Conservation (phyloP, 2,888 invertebrate genomes). For the Orgyia antiqua region DNA sequence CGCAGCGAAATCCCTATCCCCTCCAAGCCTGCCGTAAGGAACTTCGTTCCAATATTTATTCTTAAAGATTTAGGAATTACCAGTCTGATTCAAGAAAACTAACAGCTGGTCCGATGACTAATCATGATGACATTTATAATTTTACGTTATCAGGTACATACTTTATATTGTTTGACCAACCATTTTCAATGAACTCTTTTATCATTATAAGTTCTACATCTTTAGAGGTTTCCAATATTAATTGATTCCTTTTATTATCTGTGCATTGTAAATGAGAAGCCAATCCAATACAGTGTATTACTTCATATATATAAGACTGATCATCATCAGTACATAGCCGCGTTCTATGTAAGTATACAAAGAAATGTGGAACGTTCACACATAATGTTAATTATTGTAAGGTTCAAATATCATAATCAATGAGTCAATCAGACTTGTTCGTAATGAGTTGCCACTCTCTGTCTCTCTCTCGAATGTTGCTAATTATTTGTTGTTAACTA, state of each 20-base stretch:
- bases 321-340: too few species aligned
- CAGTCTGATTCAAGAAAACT: conserved; percentile 4
- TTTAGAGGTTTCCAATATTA: neutral
- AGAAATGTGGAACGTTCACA: too few species aligned
- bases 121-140: neutral
- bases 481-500: too few species aligned
- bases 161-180: neutral
- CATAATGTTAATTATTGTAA: too few species aligned
- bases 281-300: neutral
- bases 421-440: too few species aligned
- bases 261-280: neutral
- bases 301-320: neutral
- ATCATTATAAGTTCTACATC: neutral
- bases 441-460: too few species aligned
- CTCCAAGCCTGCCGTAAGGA: too few species aligned
- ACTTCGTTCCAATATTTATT: too few species aligned
- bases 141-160: neutral
- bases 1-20: too few species aligned
- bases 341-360: too few species aligned
- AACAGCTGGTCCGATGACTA: neutral
- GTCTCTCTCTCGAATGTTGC: too few species aligned
- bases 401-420: too few species aligned
- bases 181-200: neutral
- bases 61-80: conserved; percentile 11
- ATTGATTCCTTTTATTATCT: neutral